Conservation (phyloP, 2,113 vertebrate genomes). For the Hypocryptadius cinnamomeus region DNA sequence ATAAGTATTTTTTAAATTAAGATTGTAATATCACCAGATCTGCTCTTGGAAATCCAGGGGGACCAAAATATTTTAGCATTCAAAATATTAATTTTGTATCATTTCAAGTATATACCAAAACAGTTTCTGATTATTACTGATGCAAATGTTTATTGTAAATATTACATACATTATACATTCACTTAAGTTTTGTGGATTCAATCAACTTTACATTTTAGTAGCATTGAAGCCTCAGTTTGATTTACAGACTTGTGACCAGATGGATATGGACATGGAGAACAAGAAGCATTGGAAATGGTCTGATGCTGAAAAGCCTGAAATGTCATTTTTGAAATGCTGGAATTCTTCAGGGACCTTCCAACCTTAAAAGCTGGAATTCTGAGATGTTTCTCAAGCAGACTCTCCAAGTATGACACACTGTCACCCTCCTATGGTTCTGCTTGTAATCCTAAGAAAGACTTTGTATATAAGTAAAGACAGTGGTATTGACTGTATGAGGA, state of each 20-base stretch:
- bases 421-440: constrained; percentile 13
- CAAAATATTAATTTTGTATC: constrained; percentile 69
- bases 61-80: constrained; percentile 75
- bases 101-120: constrained; percentile 73
- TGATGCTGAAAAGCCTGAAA: not conserved
- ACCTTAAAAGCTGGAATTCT: constrained; percentile 36
- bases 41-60: constrained; percentile 72
- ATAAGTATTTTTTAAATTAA: constrained; percentile 59
- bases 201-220: not conserved
- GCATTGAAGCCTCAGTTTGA: constrained; percentile 40
- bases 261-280: not conserved
- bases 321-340: not conserved
- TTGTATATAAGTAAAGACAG: constrained; percentile 36
- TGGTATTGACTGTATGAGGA: not conserved
- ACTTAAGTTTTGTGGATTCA: not conserved
- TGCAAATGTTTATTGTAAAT: constrained; percentile 59
- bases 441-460: constrained; percentile 13
- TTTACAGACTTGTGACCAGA: not conserved
- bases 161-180: not conserved
- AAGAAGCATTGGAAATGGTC: not conserved
- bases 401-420: not conserved
- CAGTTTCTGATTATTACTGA: constrained; percentile 53
- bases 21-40: constrained; percentile 63
- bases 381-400: not conserved
- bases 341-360: constrained; percentile 24